These are phyloP conservation scores for Elmis aenea DNA, from an alignment of 2,888 invertebrate species.

Conservation along the genomic window DNA sequence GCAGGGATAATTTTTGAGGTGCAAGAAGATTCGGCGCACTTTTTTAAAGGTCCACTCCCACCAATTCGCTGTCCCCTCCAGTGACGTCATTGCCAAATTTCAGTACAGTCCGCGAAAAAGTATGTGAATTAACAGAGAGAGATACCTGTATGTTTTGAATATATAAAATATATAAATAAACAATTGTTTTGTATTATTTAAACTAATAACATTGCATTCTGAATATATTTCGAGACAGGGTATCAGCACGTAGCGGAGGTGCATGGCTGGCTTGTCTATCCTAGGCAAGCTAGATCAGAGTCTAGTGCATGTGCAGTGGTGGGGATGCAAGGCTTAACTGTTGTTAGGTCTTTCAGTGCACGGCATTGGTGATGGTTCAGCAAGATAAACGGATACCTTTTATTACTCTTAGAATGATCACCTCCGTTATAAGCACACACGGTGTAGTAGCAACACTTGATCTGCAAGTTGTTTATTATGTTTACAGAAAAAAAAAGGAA, in stretches of 20 bases:
- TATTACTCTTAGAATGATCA: no score
- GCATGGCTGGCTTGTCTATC: constrained; percentile 30
- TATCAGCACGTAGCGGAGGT: constrained; percentile 32
- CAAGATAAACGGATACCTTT: no score
- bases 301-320: constrained; percentile 12
- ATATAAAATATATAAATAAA: constrained; percentile 40
- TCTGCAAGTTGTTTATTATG: no score
- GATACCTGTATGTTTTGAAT: constrained; percentile 19
- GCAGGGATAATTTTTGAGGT: no score
- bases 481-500: no score
- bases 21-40: no score
- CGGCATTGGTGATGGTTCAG: no score
- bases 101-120: constrained; percentile 13
- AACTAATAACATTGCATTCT: constrained; percentile 48
- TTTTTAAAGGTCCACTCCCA: no score
- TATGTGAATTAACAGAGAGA: constrained; percentile 13
- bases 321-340: constrained; percentile 6
- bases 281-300: constrained; percentile 21
- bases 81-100: constrained; percentile 22
- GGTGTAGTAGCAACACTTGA: no score
- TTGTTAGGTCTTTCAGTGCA: no score
- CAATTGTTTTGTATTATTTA: constrained; percentile 44
- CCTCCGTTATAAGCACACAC: no score
- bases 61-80: constrained; percentile 16
- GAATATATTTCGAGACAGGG: constrained; percentile 46